Conservation (phyloP, 1,140 invertebrate genomes). For the Ceratosolen solmsi region DNA sequence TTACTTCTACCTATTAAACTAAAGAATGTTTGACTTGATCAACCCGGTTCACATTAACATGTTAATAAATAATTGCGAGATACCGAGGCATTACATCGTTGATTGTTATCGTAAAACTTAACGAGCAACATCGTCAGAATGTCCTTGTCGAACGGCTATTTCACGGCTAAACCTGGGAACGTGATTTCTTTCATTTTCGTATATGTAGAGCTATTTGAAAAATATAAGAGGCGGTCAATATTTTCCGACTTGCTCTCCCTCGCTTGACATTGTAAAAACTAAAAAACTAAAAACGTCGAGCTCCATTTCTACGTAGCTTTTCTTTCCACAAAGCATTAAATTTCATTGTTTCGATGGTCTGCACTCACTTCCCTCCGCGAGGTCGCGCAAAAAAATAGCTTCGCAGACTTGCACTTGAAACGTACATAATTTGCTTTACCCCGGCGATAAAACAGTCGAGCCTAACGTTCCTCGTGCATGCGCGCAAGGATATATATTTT, state of each 20-base stretch:
- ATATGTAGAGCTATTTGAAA: too few species aligned
- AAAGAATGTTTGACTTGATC: background rate
- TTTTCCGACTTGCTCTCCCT: too few species aligned
- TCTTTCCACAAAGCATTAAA: background rate
- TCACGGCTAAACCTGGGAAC: too few species aligned
- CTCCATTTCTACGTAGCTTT: background rate
- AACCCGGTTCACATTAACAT: background rate
- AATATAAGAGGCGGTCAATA: too few species aligned
- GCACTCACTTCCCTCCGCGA: background rate
- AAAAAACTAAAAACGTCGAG: background rate
- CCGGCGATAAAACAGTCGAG: background rate
- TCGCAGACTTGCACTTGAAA: background rate
- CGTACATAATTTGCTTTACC: constrained; percentile 5
- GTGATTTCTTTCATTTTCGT: too few species aligned
- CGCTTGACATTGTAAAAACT: background rate
- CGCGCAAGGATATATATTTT: background rate
- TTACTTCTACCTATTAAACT: background rate
- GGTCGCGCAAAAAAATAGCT: background rate
- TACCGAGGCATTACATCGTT: background rate
- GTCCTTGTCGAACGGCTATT: background rate
- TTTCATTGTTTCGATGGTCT: constrained; percentile 7
- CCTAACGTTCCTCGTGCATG: too few species aligned
- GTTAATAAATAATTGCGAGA: background rate
- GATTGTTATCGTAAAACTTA: too few species aligned
- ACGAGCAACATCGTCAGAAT: too few species aligned